These are phyloP conservation scores for Spicauda simplicius DNA, from an alignment of 2,888 invertebrate species.

Conservation along the genomic window DNA sequence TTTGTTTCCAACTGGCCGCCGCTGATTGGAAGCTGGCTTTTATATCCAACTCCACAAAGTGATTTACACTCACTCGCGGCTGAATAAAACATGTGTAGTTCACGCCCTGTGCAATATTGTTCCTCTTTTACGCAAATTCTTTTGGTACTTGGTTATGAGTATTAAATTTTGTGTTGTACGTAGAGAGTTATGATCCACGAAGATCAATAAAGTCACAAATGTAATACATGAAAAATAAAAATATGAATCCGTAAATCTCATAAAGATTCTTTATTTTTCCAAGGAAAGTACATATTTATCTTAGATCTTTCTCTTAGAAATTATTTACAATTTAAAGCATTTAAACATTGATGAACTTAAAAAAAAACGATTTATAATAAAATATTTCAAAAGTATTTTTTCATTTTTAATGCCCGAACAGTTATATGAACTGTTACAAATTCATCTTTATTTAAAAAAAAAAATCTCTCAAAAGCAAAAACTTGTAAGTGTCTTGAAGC, in stretches of 20 bases:
- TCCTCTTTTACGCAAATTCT: neutral
- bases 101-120: neutral
- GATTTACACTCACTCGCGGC: constrained; percentile 23
- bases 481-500: constrained; percentile 20
- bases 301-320: too few relatives aligned
- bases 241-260: too few relatives aligned
- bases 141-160: neutral
- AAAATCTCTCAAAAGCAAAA: constrained; percentile 33
- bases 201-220: too few relatives aligned
- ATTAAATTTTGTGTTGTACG: too few relatives aligned
- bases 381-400: too few relatives aligned
- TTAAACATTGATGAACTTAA: too few relatives aligned
- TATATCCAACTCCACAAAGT: constrained; percentile 20
- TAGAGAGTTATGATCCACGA: neutral
- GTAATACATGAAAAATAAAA: too few relatives aligned
- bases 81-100: constrained; percentile 34
- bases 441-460: constrained; percentile 8
- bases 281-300: too few relatives aligned
- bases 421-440: neutral
- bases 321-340: too few relatives aligned
- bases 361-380: too few relatives aligned
- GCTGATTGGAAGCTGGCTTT: constrained; percentile 30
- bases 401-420: neutral
- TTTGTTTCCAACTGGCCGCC: constrained; percentile 11
- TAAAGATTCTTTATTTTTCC: too few relatives aligned